phyloP scores from a whole-genome alignment of 2,888 invertebrate species.

The Drosophila mercatorum region DNA sequence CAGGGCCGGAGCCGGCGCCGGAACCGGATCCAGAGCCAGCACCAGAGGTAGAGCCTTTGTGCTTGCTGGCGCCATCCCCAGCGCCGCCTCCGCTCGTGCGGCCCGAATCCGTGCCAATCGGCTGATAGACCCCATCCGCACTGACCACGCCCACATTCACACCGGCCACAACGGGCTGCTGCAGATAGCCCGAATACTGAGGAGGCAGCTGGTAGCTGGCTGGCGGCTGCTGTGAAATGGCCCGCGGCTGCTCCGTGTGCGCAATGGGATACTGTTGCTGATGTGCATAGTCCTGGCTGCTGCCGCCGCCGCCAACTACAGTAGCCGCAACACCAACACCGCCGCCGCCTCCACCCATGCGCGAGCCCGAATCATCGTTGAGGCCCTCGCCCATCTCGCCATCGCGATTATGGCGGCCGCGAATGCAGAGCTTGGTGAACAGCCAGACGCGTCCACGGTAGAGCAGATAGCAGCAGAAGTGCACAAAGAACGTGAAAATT shows the following conservation, averaged over 20 bases:
- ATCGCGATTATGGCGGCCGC: conserved; percentile 83
- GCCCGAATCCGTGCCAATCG: conserved; percentile 70
- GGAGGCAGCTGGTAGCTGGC: conserved; percentile 77
- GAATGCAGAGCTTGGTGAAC: conserved; percentile 84
- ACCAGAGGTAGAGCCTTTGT: conserved; percentile 66
- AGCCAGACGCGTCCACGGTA: conserved; percentile 85
- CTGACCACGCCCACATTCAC: conserved; percentile 83
- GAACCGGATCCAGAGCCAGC: conserved; percentile 23
- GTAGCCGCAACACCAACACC: conserved; percentile 61
- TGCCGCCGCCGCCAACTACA: conserved; percentile 70
- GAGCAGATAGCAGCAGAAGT: conserved; percentile 86
- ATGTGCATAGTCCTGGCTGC: conserved; percentile 82
- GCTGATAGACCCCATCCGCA: conserved; percentile 81
- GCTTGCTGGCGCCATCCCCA: conserved; percentile 46
- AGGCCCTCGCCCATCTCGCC: conserved; percentile 84
- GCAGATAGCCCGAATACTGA: conserved; percentile 82
- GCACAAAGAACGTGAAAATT: conserved; percentile 87
- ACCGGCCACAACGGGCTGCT: conserved; percentile 82
- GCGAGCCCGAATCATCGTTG: conserved; percentile 82
- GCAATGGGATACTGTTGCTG: conserved; percentile 83
- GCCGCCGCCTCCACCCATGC: conserved; percentile 74
- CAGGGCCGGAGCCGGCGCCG: conserved; percentile 36
- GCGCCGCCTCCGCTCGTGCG: conserved; percentile 56
- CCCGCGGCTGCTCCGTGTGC: conserved; percentile 79
- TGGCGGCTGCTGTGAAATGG: conserved; percentile 72